Percentiles rank a stretch among this genome's conserved stretches.
These are phyloP conservation scores for Lepidotrigona ventralis DNA, from an alignment of 1,140 invertebrate genomes.

Conservation along the genomic window DNA sequence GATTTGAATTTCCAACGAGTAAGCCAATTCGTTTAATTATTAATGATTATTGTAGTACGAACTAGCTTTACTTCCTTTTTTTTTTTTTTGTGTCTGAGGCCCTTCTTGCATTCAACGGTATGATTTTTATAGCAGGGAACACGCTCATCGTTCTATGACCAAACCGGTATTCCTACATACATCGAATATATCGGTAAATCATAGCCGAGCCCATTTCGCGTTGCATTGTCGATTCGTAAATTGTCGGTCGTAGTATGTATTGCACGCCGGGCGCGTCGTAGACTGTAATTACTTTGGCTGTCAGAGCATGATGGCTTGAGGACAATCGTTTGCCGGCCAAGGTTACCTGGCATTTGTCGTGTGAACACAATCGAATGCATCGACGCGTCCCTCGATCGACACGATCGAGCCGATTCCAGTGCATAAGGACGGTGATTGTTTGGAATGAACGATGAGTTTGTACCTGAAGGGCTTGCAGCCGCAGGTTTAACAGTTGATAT, in stretches of 20 bases:
- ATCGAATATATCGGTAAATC: conserved; percentile 34
- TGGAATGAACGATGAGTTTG: background rate
- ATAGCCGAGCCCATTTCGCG: conserved; percentile 16
- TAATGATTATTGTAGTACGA: too few species aligned
- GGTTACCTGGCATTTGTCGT: conserved; percentile 24
- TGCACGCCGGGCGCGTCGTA: background rate
- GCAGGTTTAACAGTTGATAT: background rate
- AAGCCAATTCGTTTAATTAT: too few species aligned
- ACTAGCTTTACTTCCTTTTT: too few species aligned
- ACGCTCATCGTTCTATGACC: background rate
- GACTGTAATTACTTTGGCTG: conserved; percentile 18
- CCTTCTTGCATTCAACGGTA: too few species aligned
- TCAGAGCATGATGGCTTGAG: conserved; percentile 3
- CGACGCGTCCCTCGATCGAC: background rate
- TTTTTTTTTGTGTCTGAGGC: too few species aligned
- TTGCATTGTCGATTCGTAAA: conserved; percentile 17
- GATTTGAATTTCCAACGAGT: too few species aligned
- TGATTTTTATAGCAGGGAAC: background rate
- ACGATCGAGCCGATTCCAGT: too few species aligned
- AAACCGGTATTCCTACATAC: background rate
- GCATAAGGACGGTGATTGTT: background rate
- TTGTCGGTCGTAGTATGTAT: background rate
- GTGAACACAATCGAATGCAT: background rate
- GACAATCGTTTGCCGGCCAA: background rate
- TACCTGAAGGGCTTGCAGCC: background rate